Evolutionary conservation across 1,140 invertebrate species (phyloP), one percentile per base, ranked within the genome.

Genomic region (Kradibia gibbosae): DNA sequence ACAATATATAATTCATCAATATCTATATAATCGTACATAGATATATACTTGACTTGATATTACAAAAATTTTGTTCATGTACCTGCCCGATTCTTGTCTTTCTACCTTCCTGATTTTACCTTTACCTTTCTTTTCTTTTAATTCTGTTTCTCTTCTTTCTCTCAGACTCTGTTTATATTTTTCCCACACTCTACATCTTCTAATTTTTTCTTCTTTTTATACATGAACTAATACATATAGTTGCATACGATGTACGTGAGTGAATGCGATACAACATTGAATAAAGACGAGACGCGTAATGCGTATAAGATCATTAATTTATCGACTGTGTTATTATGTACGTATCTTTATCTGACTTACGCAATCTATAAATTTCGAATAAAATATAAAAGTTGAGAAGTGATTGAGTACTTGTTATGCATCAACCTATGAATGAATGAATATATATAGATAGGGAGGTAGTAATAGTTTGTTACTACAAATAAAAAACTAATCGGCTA

Each of bases 71-170:
- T 55, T 55, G 25, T 55, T 55, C 53, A 1, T 55, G 57, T 62
- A 62, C 20, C 57, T 62, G 25, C n/a, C 53, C 57, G 57, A 60
- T 60, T n/a, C 57, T 60, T 60, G 57, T 60, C 57, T 60, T 60
- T 22, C 57, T 60, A 60, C 57, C 25, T 55, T 55, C 53, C 53
- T 55, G 22, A n/a, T n/a, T 55, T 55, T 55, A 55, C 53, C 53
- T 55, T n/a, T 55, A 55, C 53, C 53, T 55, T n/a, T n/a, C 53
- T 55, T 55, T 55, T 55, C 25, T n/a, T 55, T 5, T n/a, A 2
- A n/a, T n/a, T 55, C 22, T 55, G 22, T 55, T n/a, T 62, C 57
- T 28, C 13, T 62, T 22, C 28, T 62, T 22, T 62, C 28, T 25
- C 22, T 62, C 57, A 15, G 25, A 22, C 60, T 65, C 36, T 65